Evolutionary conservation across 2,797 vertebrate genomes (phyloP).

Genomic region (Sebastes nivosus): DNA sequence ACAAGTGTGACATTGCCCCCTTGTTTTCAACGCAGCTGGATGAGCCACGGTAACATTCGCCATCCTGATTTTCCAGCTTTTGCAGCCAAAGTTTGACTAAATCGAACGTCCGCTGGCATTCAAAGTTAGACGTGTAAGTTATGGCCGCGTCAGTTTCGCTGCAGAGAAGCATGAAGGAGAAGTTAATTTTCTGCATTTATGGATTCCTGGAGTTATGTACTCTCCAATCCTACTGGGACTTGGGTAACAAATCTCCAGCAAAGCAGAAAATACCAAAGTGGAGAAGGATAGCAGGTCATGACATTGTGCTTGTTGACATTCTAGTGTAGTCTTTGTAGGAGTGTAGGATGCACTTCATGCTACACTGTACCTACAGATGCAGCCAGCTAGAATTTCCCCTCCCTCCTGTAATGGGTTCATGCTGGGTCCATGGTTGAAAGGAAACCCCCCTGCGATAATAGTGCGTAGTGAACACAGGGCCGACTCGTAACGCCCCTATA

Average conservation of each 20-base stretch:
- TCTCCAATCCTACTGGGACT: not conserved
- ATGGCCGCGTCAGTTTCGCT: not conserved
- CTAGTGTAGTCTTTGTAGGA: not conserved
- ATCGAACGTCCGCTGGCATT: not conserved
- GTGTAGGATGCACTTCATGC: not conserved
- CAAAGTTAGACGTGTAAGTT: not conserved
- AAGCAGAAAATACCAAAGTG: not conserved
- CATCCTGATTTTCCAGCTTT: not conserved
- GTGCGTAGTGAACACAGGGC: rapidly evolving
- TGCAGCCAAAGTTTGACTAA: not conserved
- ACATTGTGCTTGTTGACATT: not conserved
- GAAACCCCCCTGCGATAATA: too few relatives aligned
- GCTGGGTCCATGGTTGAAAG: too few relatives aligned
- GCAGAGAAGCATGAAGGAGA: not conserved
- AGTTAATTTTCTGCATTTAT: slow-evolving; percentile 6
- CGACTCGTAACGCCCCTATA: too few relatives aligned
- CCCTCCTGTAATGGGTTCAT: too few relatives aligned
- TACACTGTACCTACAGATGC: too few relatives aligned
- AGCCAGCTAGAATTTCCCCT: rapidly evolving
- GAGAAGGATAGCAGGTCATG: not conserved
- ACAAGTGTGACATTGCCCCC: not conserved
- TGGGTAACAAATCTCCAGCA: not conserved
- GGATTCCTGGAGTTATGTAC: not conserved
- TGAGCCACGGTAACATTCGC: not conserved
- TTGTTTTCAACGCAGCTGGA: not conserved